phyloP scores from a whole-genome alignment of 35 echinoderm and acorn worm species.

The Strongylocentrotus purpuratus region DNA sequence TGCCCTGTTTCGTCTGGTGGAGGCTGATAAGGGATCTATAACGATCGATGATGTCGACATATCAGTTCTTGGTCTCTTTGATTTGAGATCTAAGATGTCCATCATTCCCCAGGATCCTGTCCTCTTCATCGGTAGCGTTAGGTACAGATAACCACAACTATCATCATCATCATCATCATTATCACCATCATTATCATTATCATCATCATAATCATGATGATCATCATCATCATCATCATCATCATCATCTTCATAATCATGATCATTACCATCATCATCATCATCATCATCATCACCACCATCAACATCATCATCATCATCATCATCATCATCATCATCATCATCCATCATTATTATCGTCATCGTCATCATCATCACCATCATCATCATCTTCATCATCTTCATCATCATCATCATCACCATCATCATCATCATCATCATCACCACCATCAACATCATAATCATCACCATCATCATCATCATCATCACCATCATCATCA shows the following conservation, averaged over 20 bases:
- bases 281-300: not conserved
- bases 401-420: not conserved
- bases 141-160: not conserved
- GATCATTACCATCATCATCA: not conserved
- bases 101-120: not conserved
- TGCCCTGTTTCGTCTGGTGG: not conserved
- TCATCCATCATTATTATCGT: not conserved
- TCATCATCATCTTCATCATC: not conserved
- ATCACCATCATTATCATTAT: not conserved
- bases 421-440: not conserved
- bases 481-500: not conserved
- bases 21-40: not conserved
- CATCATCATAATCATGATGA: not conserved
- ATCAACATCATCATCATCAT: not conserved
- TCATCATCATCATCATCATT: not conserved
- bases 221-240: constrained; percentile 24
- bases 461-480: not conserved
- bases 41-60: not conserved
- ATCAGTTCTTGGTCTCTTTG: not conserved
- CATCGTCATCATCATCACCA: constrained; percentile 21
- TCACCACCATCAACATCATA: not conserved
- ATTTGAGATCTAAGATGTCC: not conserved
- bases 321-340: not conserved
- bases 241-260: not conserved
- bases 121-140: not conserved